Base-by-base conservation (phyloP, 1,140 invertebrate genomes). In the Drosophila kohkoa region DNA sequence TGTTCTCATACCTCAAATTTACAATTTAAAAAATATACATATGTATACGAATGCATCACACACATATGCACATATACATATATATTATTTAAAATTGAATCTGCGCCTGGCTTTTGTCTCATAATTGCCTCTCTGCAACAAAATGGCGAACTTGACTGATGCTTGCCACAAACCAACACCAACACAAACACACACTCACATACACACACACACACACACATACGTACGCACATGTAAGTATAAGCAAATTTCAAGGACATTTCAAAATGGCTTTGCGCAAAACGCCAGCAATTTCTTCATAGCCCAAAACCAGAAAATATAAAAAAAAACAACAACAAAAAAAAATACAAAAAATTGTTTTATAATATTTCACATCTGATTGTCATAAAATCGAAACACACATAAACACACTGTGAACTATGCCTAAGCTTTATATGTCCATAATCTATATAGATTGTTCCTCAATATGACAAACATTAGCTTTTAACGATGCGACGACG, bases 241-340 rank as follows among this genome's bases (percentile, higher is more conserved):
- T 51, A 46, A 54, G 43, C 60, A 62, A 68, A 73, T 75, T 77
- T 87, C 83, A 86, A 86, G 82, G 82, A 86, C 82, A 79, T 81
- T 79, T 75, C 16, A 8, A 72, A 79, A 64, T 64, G 72, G 62
- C 74, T 77, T 57, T 85, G 81, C 73, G 81, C 81, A 77, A 66
- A 52, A 63, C 52, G 58, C 5, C 48, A 57, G 41, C 4, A 58
- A 63, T 30, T 71, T 60, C 60, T 69, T 65, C 57, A 63, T 66
- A 55, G 81, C 62, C 58, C 55, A 60, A 32, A 52, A 38, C 58
- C 65, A 25, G 41, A 51, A 49, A 73, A 15, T 28, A 65, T 57
- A 58, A 75, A 64, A 52, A 41, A 35, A 76, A 77, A 25, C 35
- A 74, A 77, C 38, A 41, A 59, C 28, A 46, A 25, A 49, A 68